Percentiles rank a stretch among this genome's conserved stretches.
Evolutionary conservation across 2,797 vertebrate genomes (phyloP).

Genomic region (Typhlichthys eigenmanni): DNA sequence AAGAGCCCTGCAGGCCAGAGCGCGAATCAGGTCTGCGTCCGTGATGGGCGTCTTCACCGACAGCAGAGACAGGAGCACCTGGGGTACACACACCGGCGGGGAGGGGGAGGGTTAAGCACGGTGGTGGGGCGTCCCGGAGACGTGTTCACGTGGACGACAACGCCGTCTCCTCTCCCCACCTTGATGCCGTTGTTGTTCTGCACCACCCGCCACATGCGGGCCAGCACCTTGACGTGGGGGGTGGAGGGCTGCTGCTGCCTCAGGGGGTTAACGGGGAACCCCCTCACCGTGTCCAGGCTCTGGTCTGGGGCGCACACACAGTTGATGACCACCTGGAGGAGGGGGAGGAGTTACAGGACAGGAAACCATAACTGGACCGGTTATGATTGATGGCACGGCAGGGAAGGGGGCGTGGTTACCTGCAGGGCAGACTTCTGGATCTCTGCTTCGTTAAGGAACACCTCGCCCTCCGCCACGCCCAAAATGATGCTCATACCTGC

Average conservation of each 20-base stretch:
- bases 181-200: slow-evolving; percentile 98
- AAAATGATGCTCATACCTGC: slow-evolving; percentile 95
- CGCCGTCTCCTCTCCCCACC: slow-evolving; percentile 48
- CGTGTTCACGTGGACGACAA: too few species aligned
- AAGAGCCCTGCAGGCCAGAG: slow-evolving; percentile 89
- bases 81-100: not conserved
- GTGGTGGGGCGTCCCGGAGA: not conserved
- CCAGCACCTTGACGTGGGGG: slow-evolving; percentile 84
- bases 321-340: slow-evolving; percentile 86
- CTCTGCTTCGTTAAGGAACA: slow-evolving; percentile 93
- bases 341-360: not conserved
- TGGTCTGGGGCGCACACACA: slow-evolving; percentile 94
- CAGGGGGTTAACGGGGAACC: slow-evolving; percentile 81
- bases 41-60: slow-evolving; percentile 95
- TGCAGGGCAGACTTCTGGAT: slow-evolving; percentile 97
- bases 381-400: too few species aligned
- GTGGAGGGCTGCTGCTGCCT: slow-evolving; percentile 77
- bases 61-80: slow-evolving; percentile 88
- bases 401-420: slow-evolving; percentile 24
- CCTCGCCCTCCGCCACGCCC: slow-evolving; percentile 93
- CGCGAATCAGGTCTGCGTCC: slow-evolving; percentile 91
- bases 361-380: not conserved
- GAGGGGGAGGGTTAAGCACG: not conserved
- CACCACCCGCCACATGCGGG: slow-evolving; percentile 96
- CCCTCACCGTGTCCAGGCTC: slow-evolving; percentile 84